Conservation (phyloP, 2,113 vertebrate genomes). For the Saccopteryx leptura region DNA sequence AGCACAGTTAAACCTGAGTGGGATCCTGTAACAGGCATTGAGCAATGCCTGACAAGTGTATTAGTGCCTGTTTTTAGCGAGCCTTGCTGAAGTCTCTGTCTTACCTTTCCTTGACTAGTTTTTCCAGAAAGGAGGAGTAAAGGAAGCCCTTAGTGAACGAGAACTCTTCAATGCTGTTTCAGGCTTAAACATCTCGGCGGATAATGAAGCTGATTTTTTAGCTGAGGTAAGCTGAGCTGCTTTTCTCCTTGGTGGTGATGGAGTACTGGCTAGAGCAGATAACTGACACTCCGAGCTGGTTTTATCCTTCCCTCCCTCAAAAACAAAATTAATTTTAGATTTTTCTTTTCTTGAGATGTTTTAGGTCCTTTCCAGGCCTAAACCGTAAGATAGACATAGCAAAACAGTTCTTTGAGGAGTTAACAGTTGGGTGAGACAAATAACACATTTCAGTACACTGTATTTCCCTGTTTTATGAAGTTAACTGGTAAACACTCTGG, state of each 20-base stretch:
- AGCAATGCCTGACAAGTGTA: background rate
- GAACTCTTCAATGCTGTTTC: slow-evolving; percentile 97
- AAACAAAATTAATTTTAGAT: background rate
- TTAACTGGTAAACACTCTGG: background rate
- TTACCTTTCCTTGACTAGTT: slow-evolving; percentile 89
- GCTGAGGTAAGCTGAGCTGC: slow-evolving; percentile 89
- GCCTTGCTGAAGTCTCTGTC: background rate
- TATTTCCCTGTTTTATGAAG: background rate
- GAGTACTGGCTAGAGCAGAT: background rate
- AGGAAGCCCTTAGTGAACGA: slow-evolving; percentile 91
- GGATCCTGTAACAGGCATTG: background rate
- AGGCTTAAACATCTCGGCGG: slow-evolving; percentile 92
- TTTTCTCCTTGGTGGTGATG: background rate
- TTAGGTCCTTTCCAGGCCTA: background rate
- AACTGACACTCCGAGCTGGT: background rate
- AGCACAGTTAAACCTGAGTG: background rate
- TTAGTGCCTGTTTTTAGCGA: background rate
- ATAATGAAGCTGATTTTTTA: slow-evolving; percentile 95
- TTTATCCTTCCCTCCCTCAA: background rate
- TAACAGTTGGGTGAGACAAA: background rate
- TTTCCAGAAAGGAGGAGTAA: slow-evolving; percentile 95
- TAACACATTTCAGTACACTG: background rate
- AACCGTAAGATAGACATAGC: slow-evolving; percentile 5
- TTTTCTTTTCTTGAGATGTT: slow-evolving; percentile 32
- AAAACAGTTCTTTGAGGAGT: background rate